A percentile compares a stretch with the other conserved stretches of the same genome.
These are phyloP conservation scores for Ambastaia sidthimunki DNA, from an alignment of 2,797 vertebrate species.

Conservation along the genomic window DNA sequence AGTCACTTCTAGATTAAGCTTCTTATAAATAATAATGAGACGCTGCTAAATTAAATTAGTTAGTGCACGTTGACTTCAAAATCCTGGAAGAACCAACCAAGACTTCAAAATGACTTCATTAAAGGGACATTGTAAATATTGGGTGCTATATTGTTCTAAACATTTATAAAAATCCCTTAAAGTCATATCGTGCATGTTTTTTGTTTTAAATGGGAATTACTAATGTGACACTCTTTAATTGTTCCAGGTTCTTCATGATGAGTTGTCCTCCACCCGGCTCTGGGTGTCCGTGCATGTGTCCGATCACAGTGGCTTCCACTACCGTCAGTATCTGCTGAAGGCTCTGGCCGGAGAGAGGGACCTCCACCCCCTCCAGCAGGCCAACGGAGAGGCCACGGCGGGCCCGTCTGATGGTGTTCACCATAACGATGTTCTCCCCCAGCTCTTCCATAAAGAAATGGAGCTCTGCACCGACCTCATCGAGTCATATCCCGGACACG, in stretches of 20 bases:
- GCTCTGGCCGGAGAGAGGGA: constrained; percentile 75
- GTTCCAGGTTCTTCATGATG: constrained; percentile 88
- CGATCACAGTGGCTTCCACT: constrained; percentile 98
- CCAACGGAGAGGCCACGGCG: constrained; percentile 73
- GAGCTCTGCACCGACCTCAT: constrained; percentile 92
- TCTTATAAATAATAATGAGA: not conserved
- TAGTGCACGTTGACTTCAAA: not conserved
- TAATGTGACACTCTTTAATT: not conserved
- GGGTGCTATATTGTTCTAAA: not conserved
- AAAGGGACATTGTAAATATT: not conserved
- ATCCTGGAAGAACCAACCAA: not conserved
- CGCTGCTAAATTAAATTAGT: not conserved
- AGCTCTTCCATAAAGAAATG: constrained; percentile 86
- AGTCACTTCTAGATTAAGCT: not conserved
- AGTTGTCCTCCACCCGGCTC: constrained; percentile 87
- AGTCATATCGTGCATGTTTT: not conserved
- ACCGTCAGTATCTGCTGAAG: constrained; percentile 94
- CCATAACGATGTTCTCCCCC: constrained; percentile 66
- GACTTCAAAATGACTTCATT: not conserved
- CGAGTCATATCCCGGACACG: constrained; percentile 91
- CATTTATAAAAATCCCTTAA: not conserved
- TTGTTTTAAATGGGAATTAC: no score
- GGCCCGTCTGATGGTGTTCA: constrained; percentile 60
- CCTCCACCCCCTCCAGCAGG: constrained; percentile 58
- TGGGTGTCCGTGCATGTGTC: constrained; percentile 98